These are phyloP conservation scores for Eugnorisma glareosa DNA, from an alignment of 2,888 invertebrate species.

Conservation along the genomic window DNA sequence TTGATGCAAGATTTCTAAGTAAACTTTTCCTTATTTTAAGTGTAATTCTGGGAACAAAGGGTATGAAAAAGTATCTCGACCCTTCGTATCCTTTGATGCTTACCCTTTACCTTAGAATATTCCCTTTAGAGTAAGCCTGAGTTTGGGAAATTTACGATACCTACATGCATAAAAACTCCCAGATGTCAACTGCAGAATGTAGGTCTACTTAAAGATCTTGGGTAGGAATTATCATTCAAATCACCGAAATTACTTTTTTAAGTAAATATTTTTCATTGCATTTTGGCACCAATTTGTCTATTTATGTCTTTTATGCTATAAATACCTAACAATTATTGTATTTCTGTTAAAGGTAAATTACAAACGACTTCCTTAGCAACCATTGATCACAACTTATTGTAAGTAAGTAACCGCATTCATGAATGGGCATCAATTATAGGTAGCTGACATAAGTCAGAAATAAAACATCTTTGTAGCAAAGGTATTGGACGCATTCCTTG, in stretches of 20 bases:
- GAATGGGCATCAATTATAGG: slow-evolving; percentile 71
- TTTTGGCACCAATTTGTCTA: neutral
- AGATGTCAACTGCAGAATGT: slow-evolving; percentile 22
- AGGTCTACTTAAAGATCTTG: neutral
- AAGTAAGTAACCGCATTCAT: slow-evolving; percentile 71
- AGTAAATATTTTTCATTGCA: neutral
- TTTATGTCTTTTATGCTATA: neutral
- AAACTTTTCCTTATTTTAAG: slow-evolving; percentile 20
- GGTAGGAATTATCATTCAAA: neutral
- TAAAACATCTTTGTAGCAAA: slow-evolving; percentile 75
- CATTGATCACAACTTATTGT: slow-evolving; percentile 72
- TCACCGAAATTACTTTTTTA: neutral
- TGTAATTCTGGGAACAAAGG: slow-evolving; percentile 40
- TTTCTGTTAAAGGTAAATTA: slow-evolving; percentile 84
- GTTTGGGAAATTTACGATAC: slow-evolving; percentile 43
- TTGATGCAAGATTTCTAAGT: slow-evolving; percentile 7
- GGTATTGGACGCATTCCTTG: slow-evolving; percentile 78
- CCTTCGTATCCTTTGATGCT: slow-evolving; percentile 51
- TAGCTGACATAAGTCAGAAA: slow-evolving; percentile 82
- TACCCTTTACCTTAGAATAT: slow-evolving; percentile 51
- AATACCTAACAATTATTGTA: slow-evolving; percentile 71
- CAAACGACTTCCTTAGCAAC: slow-evolving; percentile 75
- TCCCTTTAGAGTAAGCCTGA: slow-evolving; percentile 35
- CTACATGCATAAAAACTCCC: slow-evolving; percentile 19
- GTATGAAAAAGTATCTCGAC: slow-evolving; percentile 45